These are phyloP conservation scores for Netta rufina DNA, from an alignment of 2,797 vertebrate species.

Conservation along the genomic window DNA sequence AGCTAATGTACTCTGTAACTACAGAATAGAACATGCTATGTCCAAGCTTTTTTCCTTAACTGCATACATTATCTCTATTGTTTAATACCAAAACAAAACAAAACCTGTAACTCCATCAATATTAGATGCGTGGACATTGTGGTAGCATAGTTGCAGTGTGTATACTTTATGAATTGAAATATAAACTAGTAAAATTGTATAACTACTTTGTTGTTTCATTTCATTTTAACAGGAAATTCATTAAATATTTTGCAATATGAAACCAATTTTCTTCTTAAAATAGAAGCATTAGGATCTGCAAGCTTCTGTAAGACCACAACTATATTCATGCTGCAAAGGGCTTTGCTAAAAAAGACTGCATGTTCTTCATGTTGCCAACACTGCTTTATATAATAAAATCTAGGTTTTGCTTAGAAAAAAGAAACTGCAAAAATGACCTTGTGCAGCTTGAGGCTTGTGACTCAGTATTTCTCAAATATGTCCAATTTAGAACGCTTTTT, in stretches of 20 bases:
- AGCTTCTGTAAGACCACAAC: conserved; percentile 2
- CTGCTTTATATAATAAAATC: conserved; percentile 48
- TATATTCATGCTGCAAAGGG: conserved; percentile 25
- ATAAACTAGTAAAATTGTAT: conserved; percentile 89
- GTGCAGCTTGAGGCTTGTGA: conserved; percentile 51
- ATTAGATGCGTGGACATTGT: conserved; percentile 92
- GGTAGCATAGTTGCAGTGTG: conserved; percentile 94
- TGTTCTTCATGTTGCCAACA: conserved; percentile 34
- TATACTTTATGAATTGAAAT: conserved; percentile 93
- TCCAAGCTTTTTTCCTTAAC: conserved; percentile 79
- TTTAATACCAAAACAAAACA: conserved; percentile 83
- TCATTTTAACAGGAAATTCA: conserved; percentile 72
- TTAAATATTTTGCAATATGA: conserved; percentile 75
- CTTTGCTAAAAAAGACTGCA: conserved; percentile 58
- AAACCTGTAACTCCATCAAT: conserved; percentile 86
- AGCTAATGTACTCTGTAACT: conserved; percentile 85
- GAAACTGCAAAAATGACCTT: conserved; percentile 57
- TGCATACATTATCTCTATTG: conserved; percentile 86
- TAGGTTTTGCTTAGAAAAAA: conserved; percentile 45
- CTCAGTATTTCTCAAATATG: conserved; percentile 52
- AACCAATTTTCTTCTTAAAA: conserved; percentile 46
- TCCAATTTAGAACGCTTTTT: conserved; percentile 45
- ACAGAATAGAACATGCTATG: conserved; percentile 77
- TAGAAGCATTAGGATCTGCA: conserved; percentile 29
- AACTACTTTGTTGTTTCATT: conserved; percentile 76